Base-by-base conservation (phyloP, 1,140 invertebrate species). In the Neotoxoptera formosana region DNA sequence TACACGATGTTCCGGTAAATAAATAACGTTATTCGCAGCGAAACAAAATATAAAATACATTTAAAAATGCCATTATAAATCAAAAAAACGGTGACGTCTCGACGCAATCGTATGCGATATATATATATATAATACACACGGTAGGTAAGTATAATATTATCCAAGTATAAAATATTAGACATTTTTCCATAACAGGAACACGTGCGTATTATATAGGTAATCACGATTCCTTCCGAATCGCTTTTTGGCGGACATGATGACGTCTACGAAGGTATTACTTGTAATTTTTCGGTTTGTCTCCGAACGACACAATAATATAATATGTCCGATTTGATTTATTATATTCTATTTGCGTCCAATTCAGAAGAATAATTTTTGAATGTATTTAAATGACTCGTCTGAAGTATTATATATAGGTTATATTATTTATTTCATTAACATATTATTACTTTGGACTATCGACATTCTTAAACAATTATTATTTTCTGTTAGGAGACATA, bases 51-150 rank as follows among this genome's bases (percentile, higher is more conserved):
- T 86, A 86, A 76, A 36, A 86, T 86, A 86, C 41, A 45, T 86
- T 86, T 86, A 87, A 87, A 87, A 47, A 87, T 45, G 45, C 25
- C 84, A 8, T 87, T 87, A 87, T 87, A 87, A 87, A 87, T 87
- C 84, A 47, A 87, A 87, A 47, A 48, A 45, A 45, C 41, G 23
- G 25, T 25, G 83, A 84, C 83, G 25, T 36, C 36, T 84, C 45
- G 84, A 86, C 83, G 23, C 84, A 11, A 47, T 47, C n/a, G 41
- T 30, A 23, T 41, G 41, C 4, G 41, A 41, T 41, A 41, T 41
- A 14, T 30, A 67, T 56, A 56, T 56, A 56, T 21, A 14, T 67
- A 67, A 30, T 14, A n/a, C n/a, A 14, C 60, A 17, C 36, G 4
- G 41, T 41, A 41, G 41, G 41, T 41, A 41, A 41, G 41, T 41